Base-by-base conservation (phyloP, 1,140 invertebrate species). In the Hypsibius dujardini region DNA sequence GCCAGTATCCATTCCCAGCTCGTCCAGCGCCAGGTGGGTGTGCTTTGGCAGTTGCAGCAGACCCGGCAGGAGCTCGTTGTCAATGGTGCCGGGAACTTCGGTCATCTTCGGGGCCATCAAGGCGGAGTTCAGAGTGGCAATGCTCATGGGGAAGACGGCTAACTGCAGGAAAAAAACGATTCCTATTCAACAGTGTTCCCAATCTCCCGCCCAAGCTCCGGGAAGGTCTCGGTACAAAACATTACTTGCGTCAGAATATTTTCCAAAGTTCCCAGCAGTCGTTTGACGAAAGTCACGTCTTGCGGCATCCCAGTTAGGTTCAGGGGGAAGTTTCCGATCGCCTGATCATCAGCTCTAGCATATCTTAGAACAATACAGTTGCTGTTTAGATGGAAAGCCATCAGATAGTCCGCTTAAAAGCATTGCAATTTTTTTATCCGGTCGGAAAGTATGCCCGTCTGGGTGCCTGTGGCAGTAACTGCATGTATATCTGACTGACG, bases 1-100 rank as follows among this genome's bases (percentile, higher is more conserved):
- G 12, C 62, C 62, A 12, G 62, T 45, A 12, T 12, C 42, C 62
- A 67, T 67, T 3, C 12, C 42, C 3, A 45, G 12, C 42, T 67
- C 62, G 42, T 67, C 62, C 42, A 67, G 12, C 12, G 45, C 42
- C 12, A 67, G 42, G 62, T 67, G 62, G 45, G 62, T 67, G 62
- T 67, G 62, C 12, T 45, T 45, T 3, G 62, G 12, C 12, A 67
- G 42, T 42, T 67, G 62, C 42, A 67, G 42, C 3, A 67, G 7
- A 45, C 62, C 62, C 7, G 62, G 62, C 3, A 15, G 62, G 3
- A 67, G 42, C 12, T 67, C 62, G 3, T 67, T 12, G 3, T 67
- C 62, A 7, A 45, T 67, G 42, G 12, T 42, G 45, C 12, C 7
- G 3, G 12, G 42, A 7, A 7, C 12, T 12, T 15, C 62, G 7